A percentile compares a stretch with the other conserved stretches of the same genome.
Evolutionary conservation across 2,113 vertebrate genomes (phyloP).

Genomic region (Peromyscus polionotus): DNA sequence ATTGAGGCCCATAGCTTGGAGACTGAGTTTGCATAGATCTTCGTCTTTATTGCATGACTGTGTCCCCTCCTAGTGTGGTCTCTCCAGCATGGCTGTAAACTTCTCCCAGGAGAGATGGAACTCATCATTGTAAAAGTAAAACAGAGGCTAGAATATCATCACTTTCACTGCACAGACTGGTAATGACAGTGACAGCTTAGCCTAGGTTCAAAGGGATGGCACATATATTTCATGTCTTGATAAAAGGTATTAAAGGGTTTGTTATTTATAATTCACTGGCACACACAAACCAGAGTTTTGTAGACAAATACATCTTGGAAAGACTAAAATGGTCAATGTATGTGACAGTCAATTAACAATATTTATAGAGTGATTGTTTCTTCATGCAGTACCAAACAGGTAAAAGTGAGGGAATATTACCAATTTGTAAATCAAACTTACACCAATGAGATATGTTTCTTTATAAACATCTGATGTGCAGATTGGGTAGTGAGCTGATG

Average conservation of each 20-base stretch:
- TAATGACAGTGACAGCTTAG: background rate
- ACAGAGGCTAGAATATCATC: background rate
- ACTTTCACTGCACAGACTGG: background rate
- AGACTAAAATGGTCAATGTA: background rate
- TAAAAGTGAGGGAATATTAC: background rate
- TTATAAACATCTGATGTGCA: background rate
- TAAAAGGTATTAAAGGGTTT: background rate
- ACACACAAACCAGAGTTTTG: background rate
- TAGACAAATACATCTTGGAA: constrained; percentile 18
- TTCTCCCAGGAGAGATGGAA: background rate
- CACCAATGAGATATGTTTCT: background rate
- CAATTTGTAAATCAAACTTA: background rate
- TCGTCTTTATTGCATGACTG: background rate
- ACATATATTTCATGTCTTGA: background rate
- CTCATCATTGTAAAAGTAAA: background rate
- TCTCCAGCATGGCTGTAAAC: background rate
- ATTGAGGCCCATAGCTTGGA: background rate
- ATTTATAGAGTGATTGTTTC: background rate
- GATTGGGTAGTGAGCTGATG: background rate
- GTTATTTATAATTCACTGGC: background rate
- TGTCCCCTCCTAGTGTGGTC: background rate
- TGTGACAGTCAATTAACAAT: background rate
- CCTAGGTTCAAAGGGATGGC: background rate
- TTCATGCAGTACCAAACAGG: background rate
- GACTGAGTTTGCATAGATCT: background rate